Conservation (phyloP, 2,888 invertebrate genomes). For the Oscheius sp. region DNA sequence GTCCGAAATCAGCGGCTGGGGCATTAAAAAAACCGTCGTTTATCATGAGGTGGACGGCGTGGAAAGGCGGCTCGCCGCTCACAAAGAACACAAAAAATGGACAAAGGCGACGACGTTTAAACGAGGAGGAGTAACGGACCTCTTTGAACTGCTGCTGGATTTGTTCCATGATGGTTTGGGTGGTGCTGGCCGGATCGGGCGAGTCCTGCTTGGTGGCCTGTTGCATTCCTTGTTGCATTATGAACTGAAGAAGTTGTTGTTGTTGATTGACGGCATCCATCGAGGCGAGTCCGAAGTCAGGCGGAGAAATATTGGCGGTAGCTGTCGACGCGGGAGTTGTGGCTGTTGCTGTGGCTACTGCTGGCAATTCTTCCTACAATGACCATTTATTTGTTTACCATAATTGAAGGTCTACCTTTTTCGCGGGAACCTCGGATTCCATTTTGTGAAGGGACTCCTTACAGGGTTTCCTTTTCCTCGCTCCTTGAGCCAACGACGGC, state of each 20-base stretch:
- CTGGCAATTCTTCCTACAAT: not conserved
- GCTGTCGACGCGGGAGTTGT: conserved; percentile 19
- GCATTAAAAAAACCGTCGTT: conserved; percentile 31
- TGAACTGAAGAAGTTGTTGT: conserved; percentile 34
- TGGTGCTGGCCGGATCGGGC: conserved; percentile 34
- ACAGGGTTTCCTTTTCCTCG: conserved; percentile 64
- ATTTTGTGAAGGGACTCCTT: conserved; percentile 58
- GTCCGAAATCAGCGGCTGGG: conserved; percentile 34
- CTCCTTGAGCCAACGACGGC: conserved; percentile 46
- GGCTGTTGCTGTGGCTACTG: not conserved
- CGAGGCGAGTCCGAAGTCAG: conserved; percentile 11
- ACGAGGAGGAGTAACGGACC: conserved; percentile 22
- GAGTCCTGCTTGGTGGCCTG: conserved; percentile 37
- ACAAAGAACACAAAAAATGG: conserved; percentile 28
- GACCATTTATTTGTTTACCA: not conserved
- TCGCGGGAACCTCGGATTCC: conserved; percentile 14
- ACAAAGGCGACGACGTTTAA: conserved; percentile 14
- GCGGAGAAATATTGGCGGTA: conserved; percentile 24
- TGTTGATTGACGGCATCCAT: conserved; percentile 10
- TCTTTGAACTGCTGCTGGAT: conserved; percentile 42
- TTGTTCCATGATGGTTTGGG: conserved; percentile 45
- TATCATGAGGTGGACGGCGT: conserved; percentile 34
- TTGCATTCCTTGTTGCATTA: conserved; percentile 37
- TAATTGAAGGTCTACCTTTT: conserved; percentile 19
- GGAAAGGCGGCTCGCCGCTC: conserved; percentile 24